A percentile compares a stretch with the other conserved stretches of the same genome.
These are phyloP conservation scores for Pedionomus torquatus DNA, from an alignment of 2,113 vertebrate species.

Conservation along the genomic window DNA sequence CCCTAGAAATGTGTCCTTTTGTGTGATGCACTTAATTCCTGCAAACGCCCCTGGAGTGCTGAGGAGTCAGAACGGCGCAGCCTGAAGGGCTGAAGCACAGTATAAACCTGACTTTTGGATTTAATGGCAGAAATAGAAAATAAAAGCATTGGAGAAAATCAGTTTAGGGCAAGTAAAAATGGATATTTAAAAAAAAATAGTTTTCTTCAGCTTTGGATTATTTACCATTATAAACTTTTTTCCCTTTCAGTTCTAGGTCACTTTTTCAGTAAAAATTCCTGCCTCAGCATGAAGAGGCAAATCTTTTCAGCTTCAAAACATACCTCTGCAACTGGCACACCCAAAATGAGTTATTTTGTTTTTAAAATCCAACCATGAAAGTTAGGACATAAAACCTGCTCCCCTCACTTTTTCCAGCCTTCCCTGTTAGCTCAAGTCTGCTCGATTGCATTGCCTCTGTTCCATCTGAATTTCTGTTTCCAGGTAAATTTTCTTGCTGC, in stretches of 20 bases:
- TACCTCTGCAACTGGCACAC: background rate
- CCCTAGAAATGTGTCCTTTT: slow-evolving; percentile 37
- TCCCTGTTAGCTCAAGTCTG: background rate
- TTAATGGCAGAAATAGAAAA: slow-evolving; percentile 49
- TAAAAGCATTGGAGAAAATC: slow-evolving; percentile 3
- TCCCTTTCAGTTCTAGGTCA: slow-evolving; percentile 11
- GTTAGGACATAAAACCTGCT: background rate
- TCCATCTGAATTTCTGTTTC: background rate
- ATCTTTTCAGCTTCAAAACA: background rate
- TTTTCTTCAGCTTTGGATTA: slow-evolving; percentile 45
- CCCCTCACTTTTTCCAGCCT: background rate
- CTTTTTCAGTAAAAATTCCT: slow-evolving; percentile 35
- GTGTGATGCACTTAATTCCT: slow-evolving; percentile 13
- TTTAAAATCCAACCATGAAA: background rate
- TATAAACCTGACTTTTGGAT: slow-evolving; percentile 10
- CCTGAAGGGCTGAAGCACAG: background rate
- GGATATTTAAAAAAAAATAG: background rate
- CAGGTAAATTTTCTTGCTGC: background rate
- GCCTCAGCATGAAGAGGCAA: slow-evolving; percentile 22
- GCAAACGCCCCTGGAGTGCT: slow-evolving; percentile 10
- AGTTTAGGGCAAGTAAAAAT: slow-evolving; percentile 36
- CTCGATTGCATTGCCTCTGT: background rate
- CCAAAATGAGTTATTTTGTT: background rate
- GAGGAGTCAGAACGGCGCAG: background rate
- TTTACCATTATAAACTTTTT: slow-evolving; percentile 22